A percentile compares a stretch with the other conserved stretches of the same genome.
Conservation (phyloP, 2,113 vertebrate genomes). For the Brevimyrus niger region DNA sequence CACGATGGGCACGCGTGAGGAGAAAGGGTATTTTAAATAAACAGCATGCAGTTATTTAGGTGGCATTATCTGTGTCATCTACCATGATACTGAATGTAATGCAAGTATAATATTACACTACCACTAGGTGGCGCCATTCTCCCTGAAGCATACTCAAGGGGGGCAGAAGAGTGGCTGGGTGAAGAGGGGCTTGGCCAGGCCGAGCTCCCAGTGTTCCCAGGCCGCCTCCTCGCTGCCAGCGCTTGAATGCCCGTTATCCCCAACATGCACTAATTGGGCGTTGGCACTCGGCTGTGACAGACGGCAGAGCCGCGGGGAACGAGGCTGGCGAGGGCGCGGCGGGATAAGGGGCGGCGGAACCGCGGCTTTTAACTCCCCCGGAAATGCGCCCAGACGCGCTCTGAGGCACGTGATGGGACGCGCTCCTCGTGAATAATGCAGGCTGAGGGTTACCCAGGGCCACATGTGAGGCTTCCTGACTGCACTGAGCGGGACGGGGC, state of each 20-base stretch:
- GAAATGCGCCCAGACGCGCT: neutral
- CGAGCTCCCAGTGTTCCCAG: neutral
- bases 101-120: neutral
- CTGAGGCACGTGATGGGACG: neutral
- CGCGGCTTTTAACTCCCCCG: neutral
- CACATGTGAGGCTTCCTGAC: neutral
- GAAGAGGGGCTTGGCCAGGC: neutral
- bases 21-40: neutral
- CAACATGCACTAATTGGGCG: neutral
- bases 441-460: neutral
- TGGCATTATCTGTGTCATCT: neutral
- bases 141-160: neutral
- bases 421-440: neutral
- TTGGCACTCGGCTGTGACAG: neutral
- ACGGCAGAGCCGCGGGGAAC: neutral
- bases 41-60: neutral
- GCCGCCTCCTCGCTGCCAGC: neutral
- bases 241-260: neutral
- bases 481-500: neutral
- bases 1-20: neutral
- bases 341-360: neutral
- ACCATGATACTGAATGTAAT: neutral
- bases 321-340: neutral
- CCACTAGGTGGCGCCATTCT: neutral
- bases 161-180: neutral